Base-by-base conservation (phyloP, 2,797 vertebrate genomes). In the Echiichthys vipera region DNA sequence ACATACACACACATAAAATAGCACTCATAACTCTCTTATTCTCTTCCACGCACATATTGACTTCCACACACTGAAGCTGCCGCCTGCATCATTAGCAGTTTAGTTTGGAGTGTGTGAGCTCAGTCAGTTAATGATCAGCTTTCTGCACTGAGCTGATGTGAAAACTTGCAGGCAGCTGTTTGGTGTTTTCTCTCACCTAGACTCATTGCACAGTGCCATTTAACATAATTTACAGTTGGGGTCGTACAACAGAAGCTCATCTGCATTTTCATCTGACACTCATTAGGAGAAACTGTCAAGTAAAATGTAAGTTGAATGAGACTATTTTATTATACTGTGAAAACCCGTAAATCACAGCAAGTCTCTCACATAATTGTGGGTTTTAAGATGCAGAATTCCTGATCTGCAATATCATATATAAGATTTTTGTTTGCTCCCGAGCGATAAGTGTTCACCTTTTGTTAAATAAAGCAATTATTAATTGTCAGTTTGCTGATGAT, bases 61-160 rank as follows among this genome's bases (percentile, higher is more conserved):
- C 65, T 71, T 58, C 63, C 65, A 72, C 71, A 74, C 57, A 42
- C 40, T 66, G 74, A 73, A 67, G 66, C 78, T 83, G 80, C 74
- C 74, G 65, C 74, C 78, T 72, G 81, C 77, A 80, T 90, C 75
- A 82, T 86, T 84, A 87, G 81, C 73, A 66, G 71, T 84, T 84
- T 51, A 67, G 80, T 74, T 74, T 71, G 2, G 54, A 78, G 57
- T 78, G 57, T 72, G 63, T 69, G 77, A 81, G 70, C 79, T 77
- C 67, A 80, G 71, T 54, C 39, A 47, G 80, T 78, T 64, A 84
- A 87, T 76, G 78, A 80, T 47, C 71, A 64, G 55, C 55, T 78
- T 80, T 78, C 63, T 53, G 49, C 34, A 27, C 49, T 61, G 65
- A 83, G 74, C 77, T 67, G 75, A 70, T 66, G 77, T 67, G 68